Conservation (phyloP, 2,797 vertebrate species). For the Parotocinclus haroldoi region DNA sequence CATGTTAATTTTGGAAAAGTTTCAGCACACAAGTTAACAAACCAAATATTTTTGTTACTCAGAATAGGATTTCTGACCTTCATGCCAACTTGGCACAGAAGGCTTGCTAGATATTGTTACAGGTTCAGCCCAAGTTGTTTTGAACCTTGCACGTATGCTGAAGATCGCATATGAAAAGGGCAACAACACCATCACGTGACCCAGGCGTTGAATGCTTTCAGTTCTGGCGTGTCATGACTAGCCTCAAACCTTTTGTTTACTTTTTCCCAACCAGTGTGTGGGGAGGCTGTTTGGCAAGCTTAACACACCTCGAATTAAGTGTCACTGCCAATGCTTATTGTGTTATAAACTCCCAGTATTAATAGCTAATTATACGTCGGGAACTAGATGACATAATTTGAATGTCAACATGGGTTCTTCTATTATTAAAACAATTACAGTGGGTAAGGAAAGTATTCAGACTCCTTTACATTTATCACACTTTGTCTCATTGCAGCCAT, state of each 20-base stretch:
- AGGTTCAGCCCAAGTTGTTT: slow-evolving; percentile 30
- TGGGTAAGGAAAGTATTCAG: too few relatives aligned
- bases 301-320: not conserved
- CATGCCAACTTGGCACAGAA: too few relatives aligned
- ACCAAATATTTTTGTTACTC: too few relatives aligned
- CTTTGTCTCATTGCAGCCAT: too few relatives aligned
- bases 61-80: too few relatives aligned
- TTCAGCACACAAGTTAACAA: too few relatives aligned
- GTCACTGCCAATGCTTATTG: not conserved
- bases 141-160: slow-evolving; percentile 2
- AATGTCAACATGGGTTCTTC: not conserved
- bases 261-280: not conserved
- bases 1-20: too few relatives aligned
- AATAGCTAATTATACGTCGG: not conserved
- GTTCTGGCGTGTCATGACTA: not conserved
- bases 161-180: slow-evolving; percentile 17
- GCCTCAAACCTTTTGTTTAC: not conserved
- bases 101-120: slow-evolving; percentile 60
- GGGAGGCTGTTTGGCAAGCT: not conserved
- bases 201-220: not conserved
- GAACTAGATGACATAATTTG: not conserved
- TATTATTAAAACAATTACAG: not conserved
- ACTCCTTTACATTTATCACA: too few relatives aligned
- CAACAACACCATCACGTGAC: slow-evolving; percentile 2
- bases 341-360: not conserved